These are phyloP conservation scores for Drosophila meridiana DNA, from an alignment of 2,888 invertebrate species.

Conservation along the genomic window DNA sequence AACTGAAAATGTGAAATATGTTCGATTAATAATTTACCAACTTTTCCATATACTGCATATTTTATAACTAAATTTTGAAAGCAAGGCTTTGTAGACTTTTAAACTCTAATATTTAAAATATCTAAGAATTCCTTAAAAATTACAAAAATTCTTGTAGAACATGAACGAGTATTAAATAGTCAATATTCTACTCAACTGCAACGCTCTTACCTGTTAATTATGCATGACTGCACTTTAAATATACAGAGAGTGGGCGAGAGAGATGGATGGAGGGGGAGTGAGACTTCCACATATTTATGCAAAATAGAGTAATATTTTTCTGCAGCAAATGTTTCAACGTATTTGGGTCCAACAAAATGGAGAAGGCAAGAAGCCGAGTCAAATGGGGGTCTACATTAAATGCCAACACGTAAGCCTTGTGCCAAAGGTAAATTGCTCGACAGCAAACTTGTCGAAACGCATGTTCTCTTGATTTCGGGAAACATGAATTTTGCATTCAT, in stretches of 20 bases:
- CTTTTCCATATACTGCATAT: not conserved
- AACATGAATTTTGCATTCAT: slow-evolving; percentile 82
- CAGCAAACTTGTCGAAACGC: slow-evolving; percentile 74
- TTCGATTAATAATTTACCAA: not conserved
- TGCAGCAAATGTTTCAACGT: slow-evolving; percentile 58
- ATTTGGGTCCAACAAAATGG: slow-evolving; percentile 29
- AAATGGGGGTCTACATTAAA: slow-evolving; percentile 35
- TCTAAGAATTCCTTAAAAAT: not conserved
- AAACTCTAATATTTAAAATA: not conserved
- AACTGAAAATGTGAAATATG: not conserved
- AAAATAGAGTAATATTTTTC: slow-evolving; percentile 59
- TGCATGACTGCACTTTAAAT: slow-evolving; percentile 37
- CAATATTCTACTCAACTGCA: not conserved
- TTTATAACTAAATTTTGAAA: not conserved
- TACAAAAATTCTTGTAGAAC: not conserved
- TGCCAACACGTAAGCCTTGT: slow-evolving; percentile 65
- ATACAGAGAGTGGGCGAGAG: slow-evolving; percentile 7
- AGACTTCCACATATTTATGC: slow-evolving; percentile 64
- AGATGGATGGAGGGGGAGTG: not conserved
- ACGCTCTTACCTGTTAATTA: slow-evolving; percentile 47
- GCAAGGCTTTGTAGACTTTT: not conserved
- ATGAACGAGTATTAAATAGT: not conserved
- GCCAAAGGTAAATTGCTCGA: slow-evolving; percentile 67
- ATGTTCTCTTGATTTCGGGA: slow-evolving; percentile 69
- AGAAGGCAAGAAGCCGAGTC: slow-evolving; percentile 7